phyloP scores from a whole-genome alignment of 2,888 invertebrate species.

The Xanthorhoe designata region DNA sequence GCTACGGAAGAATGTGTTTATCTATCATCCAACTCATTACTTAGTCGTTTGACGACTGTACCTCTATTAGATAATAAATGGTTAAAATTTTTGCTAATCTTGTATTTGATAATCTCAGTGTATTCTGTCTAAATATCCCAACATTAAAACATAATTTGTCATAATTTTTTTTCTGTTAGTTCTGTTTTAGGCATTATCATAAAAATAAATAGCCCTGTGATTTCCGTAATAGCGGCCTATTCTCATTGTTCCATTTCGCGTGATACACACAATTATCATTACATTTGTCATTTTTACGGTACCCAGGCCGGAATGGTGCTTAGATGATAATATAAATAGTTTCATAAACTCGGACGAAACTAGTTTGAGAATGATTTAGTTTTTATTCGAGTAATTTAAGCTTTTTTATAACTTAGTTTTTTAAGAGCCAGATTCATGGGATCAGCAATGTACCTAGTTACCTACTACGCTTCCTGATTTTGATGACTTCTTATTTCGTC shows the following conservation, averaged over 20 bases:
- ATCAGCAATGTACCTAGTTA: too few relatives aligned
- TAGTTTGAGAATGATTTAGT: neutral
- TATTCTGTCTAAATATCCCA: too few relatives aligned
- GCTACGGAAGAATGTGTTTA: conserved; percentile 17
- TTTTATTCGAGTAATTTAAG: too few relatives aligned
- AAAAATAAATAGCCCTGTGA: neutral
- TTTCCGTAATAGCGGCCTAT: neutral
- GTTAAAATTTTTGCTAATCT: too few relatives aligned
- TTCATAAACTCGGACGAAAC: neutral
- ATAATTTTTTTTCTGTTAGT: neutral
- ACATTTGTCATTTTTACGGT: conserved; percentile 4
- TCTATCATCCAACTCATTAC: conserved; percentile 23
- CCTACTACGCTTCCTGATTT: too few relatives aligned
- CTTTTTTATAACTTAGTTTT: too few relatives aligned
- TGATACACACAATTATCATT: neutral
- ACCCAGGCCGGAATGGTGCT: neutral
- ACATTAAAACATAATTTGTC: too few relatives aligned
- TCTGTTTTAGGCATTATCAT: neutral
- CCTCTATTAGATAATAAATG: conserved; percentile 3
- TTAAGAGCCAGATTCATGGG: too few relatives aligned
- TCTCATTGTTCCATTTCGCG: conserved; percentile 5
- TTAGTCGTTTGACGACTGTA: conserved; percentile 18
- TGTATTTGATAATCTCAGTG: too few relatives aligned
- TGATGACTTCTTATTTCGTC: too few relatives aligned
- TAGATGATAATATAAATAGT: neutral